Conservation (phyloP, 2,797 vertebrate genomes). For the Cynodonichthys magdalenae region DNA sequence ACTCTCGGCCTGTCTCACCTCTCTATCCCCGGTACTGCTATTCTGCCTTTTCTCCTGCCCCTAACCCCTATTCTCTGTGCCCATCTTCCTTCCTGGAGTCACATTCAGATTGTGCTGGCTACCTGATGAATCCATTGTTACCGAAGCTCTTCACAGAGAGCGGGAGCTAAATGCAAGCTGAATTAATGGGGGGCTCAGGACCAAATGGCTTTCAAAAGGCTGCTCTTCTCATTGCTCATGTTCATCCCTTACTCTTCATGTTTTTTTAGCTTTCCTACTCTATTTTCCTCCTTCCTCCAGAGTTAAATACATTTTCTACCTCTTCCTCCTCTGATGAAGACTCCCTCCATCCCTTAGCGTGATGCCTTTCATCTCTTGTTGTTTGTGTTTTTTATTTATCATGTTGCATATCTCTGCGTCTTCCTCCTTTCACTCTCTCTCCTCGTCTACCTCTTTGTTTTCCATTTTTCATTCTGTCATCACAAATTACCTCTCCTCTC, state of each 20-base stretch:
- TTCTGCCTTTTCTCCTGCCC: conserved; percentile 9
- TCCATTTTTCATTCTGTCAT: conserved; percentile 61
- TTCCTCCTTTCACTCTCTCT: conserved; percentile 24
- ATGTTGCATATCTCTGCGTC: conserved; percentile 37
- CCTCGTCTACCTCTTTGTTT: conserved; percentile 56
- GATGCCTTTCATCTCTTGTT: conserved; percentile 58
- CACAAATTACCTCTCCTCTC: conserved; percentile 54
- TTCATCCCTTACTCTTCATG: conserved; percentile 32
- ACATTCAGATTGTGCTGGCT: conserved; percentile 53
- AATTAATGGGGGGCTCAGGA: conserved; percentile 60
- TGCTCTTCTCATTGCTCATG: conserved; percentile 44
- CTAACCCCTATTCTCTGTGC: not conserved
- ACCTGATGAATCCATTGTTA: conserved; percentile 70
- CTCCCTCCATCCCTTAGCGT: conserved; percentile 39
- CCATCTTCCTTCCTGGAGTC: conserved; percentile 34
- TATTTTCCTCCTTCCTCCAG: conserved; percentile 13
- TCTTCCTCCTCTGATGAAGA: conserved; percentile 47
- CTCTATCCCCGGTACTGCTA: conserved; percentile 14
- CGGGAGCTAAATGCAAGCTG: conserved; percentile 45
- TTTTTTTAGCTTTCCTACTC: conserved; percentile 35
- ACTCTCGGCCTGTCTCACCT: conserved; percentile 32
- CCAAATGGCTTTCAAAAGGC: conserved; percentile 65
- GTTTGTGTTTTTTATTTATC: conserved; percentile 55
- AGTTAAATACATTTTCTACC: conserved; percentile 58
- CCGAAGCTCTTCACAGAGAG: conserved; percentile 61